phyloP scores from a whole-genome alignment of 2,113 vertebrate genomes.

The Siniperca chuatsi region DNA sequence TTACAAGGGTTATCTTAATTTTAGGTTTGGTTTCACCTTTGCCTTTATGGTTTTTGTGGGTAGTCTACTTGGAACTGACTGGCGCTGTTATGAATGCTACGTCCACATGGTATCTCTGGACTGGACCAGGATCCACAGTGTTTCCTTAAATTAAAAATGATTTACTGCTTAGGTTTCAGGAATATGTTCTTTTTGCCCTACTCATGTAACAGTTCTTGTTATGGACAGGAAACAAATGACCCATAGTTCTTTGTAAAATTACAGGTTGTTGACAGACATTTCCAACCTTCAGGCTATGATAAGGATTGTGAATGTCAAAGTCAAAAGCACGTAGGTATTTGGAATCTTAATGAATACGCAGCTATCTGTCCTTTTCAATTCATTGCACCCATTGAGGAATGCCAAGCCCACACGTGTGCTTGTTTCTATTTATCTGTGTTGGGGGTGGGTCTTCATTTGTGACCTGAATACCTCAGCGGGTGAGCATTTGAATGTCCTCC shows the following conservation, averaged over 20 bases:
- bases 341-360: conserved; percentile 45
- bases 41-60: conserved; percentile 1
- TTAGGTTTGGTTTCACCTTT: conserved; percentile 38
- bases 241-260: conserved; percentile 44
- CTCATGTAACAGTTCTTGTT: conserved; percentile 8
- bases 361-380: conserved; percentile 46
- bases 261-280: conserved; percentile 60
- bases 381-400: conserved; percentile 46
- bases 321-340: conserved; percentile 35
- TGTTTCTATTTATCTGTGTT: conserved; percentile 71
- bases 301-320: conserved; percentile 49
- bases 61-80: not conserved
- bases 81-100: not conserved
- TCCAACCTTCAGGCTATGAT: conserved; percentile 46
- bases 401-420: conserved; percentile 48
- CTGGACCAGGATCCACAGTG: not conserved
- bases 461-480: conserved; percentile 79
- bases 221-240: conserved; percentile 19
- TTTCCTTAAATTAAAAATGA: conserved; percentile 21
- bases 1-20: not conserved
- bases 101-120: conserved; percentile 7
- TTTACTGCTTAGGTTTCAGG: conserved; percentile 21
- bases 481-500: conserved; percentile 73
- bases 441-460: conserved; percentile 68
- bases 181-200: conserved; percentile 13